Base-by-base conservation (phyloP, 1,140 invertebrate species). In the Hestina assimilis region DNA sequence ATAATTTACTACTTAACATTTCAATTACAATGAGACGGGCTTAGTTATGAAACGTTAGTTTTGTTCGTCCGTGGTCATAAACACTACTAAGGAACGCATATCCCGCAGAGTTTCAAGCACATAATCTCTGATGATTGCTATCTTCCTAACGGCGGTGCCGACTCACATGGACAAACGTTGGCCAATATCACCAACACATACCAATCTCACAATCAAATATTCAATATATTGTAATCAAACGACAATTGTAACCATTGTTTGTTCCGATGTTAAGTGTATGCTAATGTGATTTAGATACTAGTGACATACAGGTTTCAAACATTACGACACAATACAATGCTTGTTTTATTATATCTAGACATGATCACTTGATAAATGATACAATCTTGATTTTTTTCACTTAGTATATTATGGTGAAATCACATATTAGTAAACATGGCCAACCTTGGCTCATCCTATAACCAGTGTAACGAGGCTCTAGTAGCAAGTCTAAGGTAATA, bases 91-190 rank as follows among this genome's bases (percentile, higher is more conserved):
- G 29, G 28, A 19, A 14, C 53, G 53, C 24, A 58, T 43, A 50
- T 50, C 45, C 61, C 28, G 50, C 48, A 51, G 46, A 45, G 54
- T 51, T 47, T 42, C 26, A 20, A 46, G 60, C 50, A 47, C 59
- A 56, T 40, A 66, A 69, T 72, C 66, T 69, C 35, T 33, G 29
- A 31, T 58, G 70, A 75, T 75, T 69, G 62, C 68, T 67, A 72
- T 75, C 72, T 60, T 28, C 26, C 55, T 58, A 58, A 51, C 47
- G 55, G 47, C 51, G 40, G 33, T 58, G 28, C 26, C 5, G 15
- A 28, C 40, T 15, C 33, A 46, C 43, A n/a, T 29, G 43, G 43
- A 29, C 43, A 17, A 33, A 33, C 12, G 31, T 33, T 33, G 31
- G 31, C 29, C 29, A 12, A 31, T 31, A 11, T 11, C 12, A 11